These are phyloP conservation scores for Aleiodes alternator DNA, from an alignment of 2,888 invertebrate species.

Conservation along the genomic window DNA sequence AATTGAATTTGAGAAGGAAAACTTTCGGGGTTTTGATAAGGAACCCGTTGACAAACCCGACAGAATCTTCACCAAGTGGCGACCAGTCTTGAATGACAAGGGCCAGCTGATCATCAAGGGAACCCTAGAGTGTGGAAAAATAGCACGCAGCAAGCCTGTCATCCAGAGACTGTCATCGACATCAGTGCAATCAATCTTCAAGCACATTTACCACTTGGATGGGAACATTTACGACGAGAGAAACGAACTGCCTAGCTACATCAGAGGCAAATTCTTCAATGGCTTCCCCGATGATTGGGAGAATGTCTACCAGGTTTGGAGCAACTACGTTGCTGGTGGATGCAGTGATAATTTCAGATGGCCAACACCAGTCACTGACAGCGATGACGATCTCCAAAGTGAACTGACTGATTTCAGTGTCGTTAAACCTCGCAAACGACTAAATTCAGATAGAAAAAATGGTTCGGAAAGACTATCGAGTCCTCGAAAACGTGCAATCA, in stretches of 20 bases:
- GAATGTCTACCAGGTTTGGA: constrained; percentile 69
- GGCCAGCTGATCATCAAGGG: constrained; percentile 67
- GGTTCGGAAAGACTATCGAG: neutral
- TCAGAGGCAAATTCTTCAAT: constrained; percentile 68
- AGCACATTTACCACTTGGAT: constrained; percentile 63
- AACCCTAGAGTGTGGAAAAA: constrained; percentile 61
- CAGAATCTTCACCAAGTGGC: constrained; percentile 64
- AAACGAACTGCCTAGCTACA: constrained; percentile 67
- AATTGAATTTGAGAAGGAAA: constrained; percentile 33
- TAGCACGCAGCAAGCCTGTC: constrained; percentile 67
- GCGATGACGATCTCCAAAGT: constrained; percentile 68
- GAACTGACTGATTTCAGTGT: constrained; percentile 62
- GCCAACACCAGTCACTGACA: constrained; percentile 69
- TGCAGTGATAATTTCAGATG: constrained; percentile 65
- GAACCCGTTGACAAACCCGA: constrained; percentile 32
- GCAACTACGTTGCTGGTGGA: constrained; percentile 59
- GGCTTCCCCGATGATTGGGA: constrained; percentile 74
- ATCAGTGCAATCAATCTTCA: constrained; percentile 62
- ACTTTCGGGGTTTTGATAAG: neutral
- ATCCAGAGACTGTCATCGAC: constrained; percentile 58
- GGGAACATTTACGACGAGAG: constrained; percentile 66
- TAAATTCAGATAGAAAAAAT: neutral
- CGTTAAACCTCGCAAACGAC: neutral
- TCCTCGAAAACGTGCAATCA: neutral
- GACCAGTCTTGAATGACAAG: constrained; percentile 62